Conservation (phyloP, 2,113 vertebrate genomes). For the Lophochroa leadbeateri region DNA sequence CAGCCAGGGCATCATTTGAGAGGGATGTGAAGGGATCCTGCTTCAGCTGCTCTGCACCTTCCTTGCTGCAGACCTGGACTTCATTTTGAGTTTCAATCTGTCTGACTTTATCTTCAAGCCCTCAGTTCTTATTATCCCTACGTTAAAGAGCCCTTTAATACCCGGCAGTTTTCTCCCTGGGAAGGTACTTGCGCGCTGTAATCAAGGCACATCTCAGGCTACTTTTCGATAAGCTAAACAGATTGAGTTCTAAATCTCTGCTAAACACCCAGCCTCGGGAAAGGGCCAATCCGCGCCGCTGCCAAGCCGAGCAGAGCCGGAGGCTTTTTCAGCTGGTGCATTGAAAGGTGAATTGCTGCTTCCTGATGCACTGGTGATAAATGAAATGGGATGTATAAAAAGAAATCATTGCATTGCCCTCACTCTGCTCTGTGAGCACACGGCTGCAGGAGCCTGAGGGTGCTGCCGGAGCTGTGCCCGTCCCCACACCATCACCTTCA, state of each 20-base stretch:
- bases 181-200: neutral
- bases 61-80: neutral
- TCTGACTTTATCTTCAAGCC: neutral
- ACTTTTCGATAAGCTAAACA: neutral
- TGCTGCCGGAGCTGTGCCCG: neutral
- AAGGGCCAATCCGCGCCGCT: neutral
- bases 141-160: constrained; percentile 13
- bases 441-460: rapidly evolving
- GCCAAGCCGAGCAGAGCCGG: neutral
- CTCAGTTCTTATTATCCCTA: neutral
- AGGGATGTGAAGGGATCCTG: neutral
- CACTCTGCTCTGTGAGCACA: neutral
- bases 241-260: neutral
- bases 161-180: constrained; percentile 27
- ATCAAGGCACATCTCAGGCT: constrained; percentile 56
- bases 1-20: neutral
- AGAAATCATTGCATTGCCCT: neutral
- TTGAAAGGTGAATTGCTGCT: neutral
- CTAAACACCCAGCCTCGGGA: neutral
- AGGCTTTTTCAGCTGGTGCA: constrained; percentile 21
- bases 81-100: neutral
- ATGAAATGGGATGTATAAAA: neutral
- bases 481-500: neutral
- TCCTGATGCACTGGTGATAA: neutral
- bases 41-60: neutral